Conservation (phyloP, 2,797 vertebrate genomes). For the Halcyon badia region DNA sequence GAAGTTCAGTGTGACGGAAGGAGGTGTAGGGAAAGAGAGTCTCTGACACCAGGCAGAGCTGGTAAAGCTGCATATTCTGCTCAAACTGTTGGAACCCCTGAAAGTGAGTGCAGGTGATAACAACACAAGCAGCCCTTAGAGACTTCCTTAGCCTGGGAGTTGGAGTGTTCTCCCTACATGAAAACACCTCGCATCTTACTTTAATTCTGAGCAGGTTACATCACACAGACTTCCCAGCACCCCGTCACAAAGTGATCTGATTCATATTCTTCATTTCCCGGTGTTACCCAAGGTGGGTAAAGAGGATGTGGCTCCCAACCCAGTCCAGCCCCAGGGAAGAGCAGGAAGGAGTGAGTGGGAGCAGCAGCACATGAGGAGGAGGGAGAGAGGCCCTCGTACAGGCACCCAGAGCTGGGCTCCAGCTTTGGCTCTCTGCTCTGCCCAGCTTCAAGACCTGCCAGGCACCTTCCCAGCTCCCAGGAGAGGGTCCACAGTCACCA, state of each 20-base stretch:
- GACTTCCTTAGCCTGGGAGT: neutral
- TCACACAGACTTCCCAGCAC: neutral
- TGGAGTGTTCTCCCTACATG: neutral
- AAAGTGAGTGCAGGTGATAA: neutral
- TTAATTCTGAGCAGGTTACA: neutral
- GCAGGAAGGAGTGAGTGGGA: neutral
- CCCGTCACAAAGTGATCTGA: neutral
- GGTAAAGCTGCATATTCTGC: neutral
- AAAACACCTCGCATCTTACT: neutral
- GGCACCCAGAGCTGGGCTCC: neutral
- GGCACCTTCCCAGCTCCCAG: neutral
- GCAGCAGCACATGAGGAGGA: fast-evolving
- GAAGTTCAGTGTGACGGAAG: neutral
- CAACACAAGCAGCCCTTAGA: neutral
- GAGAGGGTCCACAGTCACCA: neutral
- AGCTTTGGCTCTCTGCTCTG: neutral
- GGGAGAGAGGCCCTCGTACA: fast-evolving
- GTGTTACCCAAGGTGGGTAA: neutral
- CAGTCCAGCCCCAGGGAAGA: fast-evolving
- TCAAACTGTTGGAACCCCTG: neutral
- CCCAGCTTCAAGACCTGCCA: neutral
- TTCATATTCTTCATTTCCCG: neutral
- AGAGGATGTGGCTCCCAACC: neutral
- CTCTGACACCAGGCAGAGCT: neutral
- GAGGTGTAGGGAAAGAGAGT: neutral